A percentile compares a stretch with the other conserved stretches of the same genome.
Conservation (phyloP, 2,113 vertebrate species). For the Corydoras maculifer region DNA sequence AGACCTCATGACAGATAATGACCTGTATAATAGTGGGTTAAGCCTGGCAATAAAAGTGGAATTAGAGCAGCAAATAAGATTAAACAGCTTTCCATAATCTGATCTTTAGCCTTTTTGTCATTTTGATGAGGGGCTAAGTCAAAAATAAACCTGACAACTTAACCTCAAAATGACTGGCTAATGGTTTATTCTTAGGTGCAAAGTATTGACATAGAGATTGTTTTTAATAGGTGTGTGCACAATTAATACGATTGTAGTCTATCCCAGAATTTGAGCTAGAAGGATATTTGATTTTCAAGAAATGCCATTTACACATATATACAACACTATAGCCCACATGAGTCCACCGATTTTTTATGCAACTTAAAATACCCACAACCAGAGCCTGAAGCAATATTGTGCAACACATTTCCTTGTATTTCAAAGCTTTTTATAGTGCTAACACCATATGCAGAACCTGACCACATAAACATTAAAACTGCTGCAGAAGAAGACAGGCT, state of each 20-base stretch:
- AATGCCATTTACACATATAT: too few species aligned
- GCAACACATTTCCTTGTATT: slow-evolving; percentile 1
- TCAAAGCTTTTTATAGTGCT: not conserved
- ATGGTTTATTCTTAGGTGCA: not conserved
- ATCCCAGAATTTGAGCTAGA: too few species aligned
- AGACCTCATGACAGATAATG: slow-evolving; percentile 54
- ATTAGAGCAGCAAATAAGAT: slow-evolving; percentile 12
- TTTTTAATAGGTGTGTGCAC: too few species aligned
- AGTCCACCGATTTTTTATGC: not conserved
- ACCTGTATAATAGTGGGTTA: slow-evolving; percentile 45
- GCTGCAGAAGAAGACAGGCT: slow-evolving; percentile 13
- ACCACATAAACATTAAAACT: slow-evolving; percentile 20
- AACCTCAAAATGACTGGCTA: slow-evolving; percentile 1
- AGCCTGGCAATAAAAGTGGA: slow-evolving; percentile 47
- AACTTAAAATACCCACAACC: not conserved
- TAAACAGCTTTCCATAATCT: slow-evolving; percentile 1
- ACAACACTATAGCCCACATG: not conserved
- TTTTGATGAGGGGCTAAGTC: slow-evolving; percentile 28
- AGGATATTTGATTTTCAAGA: too few species aligned
- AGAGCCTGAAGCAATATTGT: not conserved
- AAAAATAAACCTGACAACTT: slow-evolving; percentile 5
- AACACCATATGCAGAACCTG: not conserved
- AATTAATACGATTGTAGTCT: too few species aligned
- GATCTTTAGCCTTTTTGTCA: slow-evolving; percentile 19
- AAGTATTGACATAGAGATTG: too few species aligned